Conservation (phyloP, 2,113 vertebrate species). For the Saiga tatarica region DNA sequence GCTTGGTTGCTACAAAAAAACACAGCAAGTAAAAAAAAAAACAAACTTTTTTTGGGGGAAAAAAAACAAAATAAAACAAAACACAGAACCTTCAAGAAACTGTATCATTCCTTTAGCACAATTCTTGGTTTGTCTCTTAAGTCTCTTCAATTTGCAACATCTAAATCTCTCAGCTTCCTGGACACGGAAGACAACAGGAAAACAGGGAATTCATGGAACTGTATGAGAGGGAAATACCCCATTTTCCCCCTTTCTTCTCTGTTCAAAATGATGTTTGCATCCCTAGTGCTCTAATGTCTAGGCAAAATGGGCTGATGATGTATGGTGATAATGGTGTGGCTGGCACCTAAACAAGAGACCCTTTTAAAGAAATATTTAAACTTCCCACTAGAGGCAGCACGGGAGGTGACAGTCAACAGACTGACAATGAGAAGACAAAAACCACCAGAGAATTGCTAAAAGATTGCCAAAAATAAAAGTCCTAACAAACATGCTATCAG, state of each 20-base stretch:
- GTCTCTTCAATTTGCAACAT: slow-evolving; percentile 20
- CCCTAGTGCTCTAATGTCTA: not conserved
- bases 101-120: not conserved
- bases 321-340: not conserved
- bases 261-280: not conserved
- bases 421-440: not conserved
- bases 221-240: not conserved
- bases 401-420: not conserved
- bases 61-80: not conserved
- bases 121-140: not conserved
- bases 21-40: slow-evolving; percentile 23
- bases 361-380: slow-evolving; percentile 38
- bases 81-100: not conserved
- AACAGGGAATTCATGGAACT: not conserved
- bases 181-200: not conserved
- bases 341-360: not conserved
- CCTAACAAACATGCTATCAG: not conserved
- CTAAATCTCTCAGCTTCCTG: not conserved
- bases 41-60: not conserved
- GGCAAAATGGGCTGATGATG: not conserved
- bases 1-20: not conserved
- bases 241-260: not conserved
- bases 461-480: not conserved
- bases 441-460: not conserved
- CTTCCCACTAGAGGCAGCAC: not conserved